phyloP scores from a whole-genome alignment of 1,140 invertebrate species.

The Aleiodes sp. region DNA sequence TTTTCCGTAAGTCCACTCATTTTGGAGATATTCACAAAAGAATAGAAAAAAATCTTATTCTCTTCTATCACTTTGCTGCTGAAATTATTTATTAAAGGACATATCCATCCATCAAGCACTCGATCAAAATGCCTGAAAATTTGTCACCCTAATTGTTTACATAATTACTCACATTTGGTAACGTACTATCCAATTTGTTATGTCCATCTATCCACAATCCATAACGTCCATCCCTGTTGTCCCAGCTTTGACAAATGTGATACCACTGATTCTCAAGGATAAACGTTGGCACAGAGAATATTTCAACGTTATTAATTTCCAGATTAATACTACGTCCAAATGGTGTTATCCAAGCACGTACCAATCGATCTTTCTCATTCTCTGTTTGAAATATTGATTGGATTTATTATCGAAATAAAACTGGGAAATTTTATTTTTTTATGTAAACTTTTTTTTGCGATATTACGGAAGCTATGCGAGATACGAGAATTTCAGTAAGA shows the following conservation, averaged over 20 bases:
- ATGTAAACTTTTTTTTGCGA: neutral
- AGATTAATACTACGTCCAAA: constrained; percentile 68
- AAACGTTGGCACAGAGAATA: constrained; percentile 62
- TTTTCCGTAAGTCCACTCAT: no score
- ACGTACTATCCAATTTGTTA: constrained; percentile 47
- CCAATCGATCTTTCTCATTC: constrained; percentile 69
- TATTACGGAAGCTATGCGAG: no score
- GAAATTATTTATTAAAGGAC: no score
- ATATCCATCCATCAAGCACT: no score
- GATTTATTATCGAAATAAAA: neutral
- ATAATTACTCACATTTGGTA: constrained; percentile 20
- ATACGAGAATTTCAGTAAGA: no score
- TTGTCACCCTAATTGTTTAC: neutral
- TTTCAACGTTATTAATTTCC: constrained; percentile 66
- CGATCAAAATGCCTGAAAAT: neutral
- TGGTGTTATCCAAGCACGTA: constrained; percentile 71
- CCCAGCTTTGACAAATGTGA: constrained; percentile 75
- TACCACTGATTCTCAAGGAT: constrained; percentile 70
- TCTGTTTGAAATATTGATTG: constrained; percentile 55
- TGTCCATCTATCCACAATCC: constrained; percentile 70
- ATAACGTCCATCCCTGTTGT: constrained; percentile 69
- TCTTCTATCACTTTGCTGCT: no score
- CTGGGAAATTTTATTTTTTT: neutral
- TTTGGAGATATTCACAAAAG: no score
- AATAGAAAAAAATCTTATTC: no score